Evolutionary conservation across 1,140 invertebrate species (phyloP).

Genomic region (Pseudoatta argentina): DNA sequence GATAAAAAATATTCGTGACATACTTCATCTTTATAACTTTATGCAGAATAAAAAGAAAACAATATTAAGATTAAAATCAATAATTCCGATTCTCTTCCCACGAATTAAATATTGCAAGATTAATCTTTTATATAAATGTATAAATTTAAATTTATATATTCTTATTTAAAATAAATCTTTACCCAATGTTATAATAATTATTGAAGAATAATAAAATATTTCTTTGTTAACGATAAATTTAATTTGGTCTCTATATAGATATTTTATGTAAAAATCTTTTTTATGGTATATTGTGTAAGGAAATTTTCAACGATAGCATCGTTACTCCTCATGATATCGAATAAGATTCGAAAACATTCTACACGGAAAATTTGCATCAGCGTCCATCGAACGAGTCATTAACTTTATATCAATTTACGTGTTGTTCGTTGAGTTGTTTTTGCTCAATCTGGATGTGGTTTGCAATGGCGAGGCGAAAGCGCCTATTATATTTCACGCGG

Average conservation of each 20-base stretch:
- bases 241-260: no score
- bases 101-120: not conserved
- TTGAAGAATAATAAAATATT: no score
- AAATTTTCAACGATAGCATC: not conserved
- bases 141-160: not conserved
- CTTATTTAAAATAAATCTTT: no score
- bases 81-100: not conserved
- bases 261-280: no score
- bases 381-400: constrained; percentile 19
- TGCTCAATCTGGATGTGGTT: constrained; percentile 7
- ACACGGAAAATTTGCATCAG: constrained; percentile 11
- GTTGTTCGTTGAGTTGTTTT: not conserved
- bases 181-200: no score
- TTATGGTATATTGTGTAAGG: no score
- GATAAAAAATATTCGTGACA: not conserved
- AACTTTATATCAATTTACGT: not conserved
- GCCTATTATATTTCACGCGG: not conserved
- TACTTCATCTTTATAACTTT: not conserved
- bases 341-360: constrained; percentile 1
- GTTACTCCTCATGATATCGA: not conserved
- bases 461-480: constrained; percentile 29
- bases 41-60: not conserved
- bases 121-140: not conserved
- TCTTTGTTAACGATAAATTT: no score
- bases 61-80: not conserved